Evolutionary conservation across 2,888 invertebrate species (phyloP).

Genomic region (Troides oblongomaculatus): DNA sequence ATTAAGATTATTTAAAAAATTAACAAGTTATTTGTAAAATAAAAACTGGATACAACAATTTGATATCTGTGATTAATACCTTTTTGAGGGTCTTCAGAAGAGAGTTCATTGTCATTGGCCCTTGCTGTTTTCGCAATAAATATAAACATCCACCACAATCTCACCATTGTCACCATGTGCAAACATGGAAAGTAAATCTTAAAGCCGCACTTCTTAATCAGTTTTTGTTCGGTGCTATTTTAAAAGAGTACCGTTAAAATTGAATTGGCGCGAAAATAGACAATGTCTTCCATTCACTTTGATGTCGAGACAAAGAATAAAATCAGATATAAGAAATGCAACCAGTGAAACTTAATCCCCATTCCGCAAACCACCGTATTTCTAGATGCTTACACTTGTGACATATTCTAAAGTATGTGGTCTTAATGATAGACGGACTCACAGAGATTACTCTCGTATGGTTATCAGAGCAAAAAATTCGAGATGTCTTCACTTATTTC

Average conservation of each 20-base stretch:
- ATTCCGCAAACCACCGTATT: slow-evolving; percentile 45
- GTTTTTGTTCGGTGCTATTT: slow-evolving; percentile 28
- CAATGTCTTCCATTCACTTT: slow-evolving; percentile 61
- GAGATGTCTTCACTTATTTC: slow-evolving; percentile 26
- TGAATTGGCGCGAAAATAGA: slow-evolving; percentile 47
- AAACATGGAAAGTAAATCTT: slow-evolving; percentile 59
- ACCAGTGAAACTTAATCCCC: slow-evolving; percentile 74
- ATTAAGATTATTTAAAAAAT: background rate
- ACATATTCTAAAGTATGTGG: slow-evolving; percentile 42
- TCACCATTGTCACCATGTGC: slow-evolving; percentile 68
- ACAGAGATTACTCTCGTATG: slow-evolving; percentile 35
- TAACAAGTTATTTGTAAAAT: slow-evolving; percentile 8
- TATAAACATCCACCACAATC: slow-evolving; percentile 76
- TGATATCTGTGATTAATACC: slow-evolving; percentile 40
- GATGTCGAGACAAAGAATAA: slow-evolving; percentile 66
- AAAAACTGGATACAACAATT: slow-evolving; percentile 5
- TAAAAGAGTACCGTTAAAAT: slow-evolving; percentile 49
- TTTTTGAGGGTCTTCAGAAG: slow-evolving; percentile 60
- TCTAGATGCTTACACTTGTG: slow-evolving; percentile 41
- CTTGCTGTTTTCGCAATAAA: slow-evolving; percentile 71
- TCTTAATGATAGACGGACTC: slow-evolving; percentile 13
- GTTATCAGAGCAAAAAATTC: slow-evolving; percentile 67
- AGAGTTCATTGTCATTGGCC: slow-evolving; percentile 68
- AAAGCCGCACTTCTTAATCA: slow-evolving; percentile 36
- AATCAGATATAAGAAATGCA: slow-evolving; percentile 62